Evolutionary conservation across 2,888 invertebrate genomes (phyloP), one percentile per base, ranked within the genome.

Genomic region (Dione vanillae): DNA sequence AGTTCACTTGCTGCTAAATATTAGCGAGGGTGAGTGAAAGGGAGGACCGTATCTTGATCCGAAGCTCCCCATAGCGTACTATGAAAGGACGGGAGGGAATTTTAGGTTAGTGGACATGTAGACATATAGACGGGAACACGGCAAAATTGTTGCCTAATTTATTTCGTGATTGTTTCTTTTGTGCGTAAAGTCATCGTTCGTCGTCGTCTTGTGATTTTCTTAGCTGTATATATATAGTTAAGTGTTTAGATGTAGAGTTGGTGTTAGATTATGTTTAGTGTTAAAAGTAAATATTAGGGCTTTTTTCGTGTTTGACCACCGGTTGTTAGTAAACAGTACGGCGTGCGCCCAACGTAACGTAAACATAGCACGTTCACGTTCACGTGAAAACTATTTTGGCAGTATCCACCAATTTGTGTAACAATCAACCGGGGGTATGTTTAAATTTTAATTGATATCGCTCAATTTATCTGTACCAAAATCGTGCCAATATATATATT

Each of bases 61-160:
- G 87, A 84, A 77, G 79, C 83, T 84, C 90, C 91, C 92, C 90
- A 90, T 90, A 84, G 89, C 89, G 87, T 83, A 82, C 87, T 85
- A 84, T 84, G 86, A 88, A 85, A 91, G 91, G 88, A 87, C 86
- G 90, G 80, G 88, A 88, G 90, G 87, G 88, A 90, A 89, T 92
- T 92, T 92, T 92, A 92, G 92, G 89, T 93, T 93, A 94, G 94
- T 94, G 93, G 94, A 91, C 93, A 94, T 94, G 94, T 94, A 93
- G 94, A 90, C 92, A 93, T 93, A 92, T 91, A 91, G 91, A 91
- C 91, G 93, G 87, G 84, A 90, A 93, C 94, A 94, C 94, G 94
- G 92, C 93, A 89, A 88, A 88, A 88, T 91, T 89, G 94, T 93
- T 94, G 93, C 92, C 91, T 91, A 88, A 89, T 92, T 93, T 93